A percentile compares a stretch with the other conserved stretches of the same genome.
Conservation (phyloP, 2,113 vertebrate species). For the Apteryx mantelli region DNA sequence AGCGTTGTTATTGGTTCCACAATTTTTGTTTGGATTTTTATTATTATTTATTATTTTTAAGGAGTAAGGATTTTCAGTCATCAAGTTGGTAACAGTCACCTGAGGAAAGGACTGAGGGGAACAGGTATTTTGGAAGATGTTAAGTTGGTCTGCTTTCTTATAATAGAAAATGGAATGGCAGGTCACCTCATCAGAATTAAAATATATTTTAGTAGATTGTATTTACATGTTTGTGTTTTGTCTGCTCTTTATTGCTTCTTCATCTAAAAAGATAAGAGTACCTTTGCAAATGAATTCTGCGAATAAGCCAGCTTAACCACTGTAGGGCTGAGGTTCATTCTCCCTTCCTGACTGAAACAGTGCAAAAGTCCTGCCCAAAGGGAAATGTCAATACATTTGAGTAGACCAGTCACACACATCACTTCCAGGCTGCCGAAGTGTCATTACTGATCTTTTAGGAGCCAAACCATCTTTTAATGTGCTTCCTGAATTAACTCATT, state of each 20-base stretch:
- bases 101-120: no score
- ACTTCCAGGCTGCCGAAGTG: background rate
- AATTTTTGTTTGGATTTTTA: background rate
- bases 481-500: constrained; percentile 14
- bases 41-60: background rate
- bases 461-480: background rate
- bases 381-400: background rate
- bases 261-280: background rate
- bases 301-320: background rate
- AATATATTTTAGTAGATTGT: background rate
- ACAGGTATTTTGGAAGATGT: background rate
- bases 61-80: background rate
- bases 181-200: background rate
- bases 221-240: background rate
- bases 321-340: background rate
- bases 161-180: background rate
- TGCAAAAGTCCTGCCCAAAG: background rate
- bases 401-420: background rate
- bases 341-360: background rate
- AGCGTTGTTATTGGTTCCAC: background rate
- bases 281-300: background rate
- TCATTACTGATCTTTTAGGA: background rate
- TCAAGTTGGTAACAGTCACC: background rate
- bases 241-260: background rate
- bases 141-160: constrained; percentile 16